Base-by-base conservation (phyloP, 37 sponge, comb jelly and placozoan genomes). In the Beroe forskalii region DNA sequence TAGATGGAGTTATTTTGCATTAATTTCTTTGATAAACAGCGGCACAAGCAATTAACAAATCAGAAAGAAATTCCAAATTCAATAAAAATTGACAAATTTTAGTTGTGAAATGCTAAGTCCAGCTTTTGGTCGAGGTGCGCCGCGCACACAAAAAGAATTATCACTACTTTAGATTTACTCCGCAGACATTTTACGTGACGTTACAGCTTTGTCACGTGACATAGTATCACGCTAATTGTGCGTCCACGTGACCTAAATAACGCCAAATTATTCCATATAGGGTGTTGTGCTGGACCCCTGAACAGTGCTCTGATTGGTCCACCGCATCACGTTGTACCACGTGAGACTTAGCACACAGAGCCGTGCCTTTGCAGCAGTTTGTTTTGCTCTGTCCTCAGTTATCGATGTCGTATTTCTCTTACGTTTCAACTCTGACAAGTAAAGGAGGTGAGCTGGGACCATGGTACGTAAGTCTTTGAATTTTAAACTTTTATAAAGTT, bases 381-480 rank as follows among this genome's bases (percentile, higher is more conserved):
- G 72, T 69, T 69, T 69, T 32, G 33, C 72, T 69, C 17, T 36
- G 72, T 69, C 72, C 32, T 69, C 72, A 69, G 72, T 69, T 69
- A 69, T 32, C 72, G 72, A 48, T 48, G 55, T 48, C 6, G 12
- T 17, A 48, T 48, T 48, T 48, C 55, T 48, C 55, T 12, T 48
- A 48, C 55, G 55, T 48, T 48, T 6, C 55, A n/a, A n/a, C 55
- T 48, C 55, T 48, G 12, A 17, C 12, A 48, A 48, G 12, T 48
- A 48, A 48, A 6, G 12, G 55, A 17, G 12, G 55, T 17, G 12
- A 12, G 12, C 55, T 6, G 12, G 6, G 12, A 48, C 6, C 55
- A 48, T n/a, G n/a, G n/a, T n/a, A n/a, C n/a, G n/a, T n/a, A n/a
- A n/a, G n/a, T n/a, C n/a, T n/a, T n/a, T n/a, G n/a, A n/a, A n/a